Percentiles rank a stretch among this genome's conserved stretches.
phyloP scores from a whole-genome alignment of 1,140 invertebrate genomes.

The Musca domestica region DNA sequence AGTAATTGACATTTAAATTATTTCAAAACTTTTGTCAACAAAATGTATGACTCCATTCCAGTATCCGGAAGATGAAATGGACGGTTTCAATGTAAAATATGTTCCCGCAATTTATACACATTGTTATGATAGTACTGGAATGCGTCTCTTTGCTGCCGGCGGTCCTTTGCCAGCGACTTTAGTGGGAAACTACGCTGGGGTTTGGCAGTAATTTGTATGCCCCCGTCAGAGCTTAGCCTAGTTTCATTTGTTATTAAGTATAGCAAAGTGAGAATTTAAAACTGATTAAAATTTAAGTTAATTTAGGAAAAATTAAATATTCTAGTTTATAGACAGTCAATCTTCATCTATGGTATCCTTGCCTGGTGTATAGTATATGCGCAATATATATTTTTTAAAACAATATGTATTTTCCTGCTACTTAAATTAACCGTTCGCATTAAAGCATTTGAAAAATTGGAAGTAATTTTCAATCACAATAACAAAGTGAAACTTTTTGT shows the following conservation, averaged over 20 bases:
- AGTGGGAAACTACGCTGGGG: constrained; percentile 77
- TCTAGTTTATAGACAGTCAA: too few relatives aligned
- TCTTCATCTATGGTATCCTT: too few relatives aligned
- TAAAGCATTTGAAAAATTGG: too few relatives aligned
- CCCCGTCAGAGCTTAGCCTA: too few relatives aligned
- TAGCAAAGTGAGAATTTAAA: constrained; percentile 8
- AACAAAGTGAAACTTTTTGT: too few relatives aligned
- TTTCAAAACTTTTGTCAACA: not conserved
- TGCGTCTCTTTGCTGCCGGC: constrained; percentile 88
- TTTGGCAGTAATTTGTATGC: constrained; percentile 59
- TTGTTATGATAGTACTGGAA: constrained; percentile 89
- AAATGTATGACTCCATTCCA: constrained; percentile 46
- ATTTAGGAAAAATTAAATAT: constrained; percentile 2
- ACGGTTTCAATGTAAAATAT: constrained; percentile 80
- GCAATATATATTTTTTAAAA: too few relatives aligned
- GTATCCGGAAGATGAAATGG: constrained; percentile 82
- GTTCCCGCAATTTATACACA: constrained; percentile 95
- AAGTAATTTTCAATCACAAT: too few relatives aligned
- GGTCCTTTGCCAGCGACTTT: constrained; percentile 87
- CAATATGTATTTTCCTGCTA: too few relatives aligned
- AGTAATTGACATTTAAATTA: constrained; percentile 36
- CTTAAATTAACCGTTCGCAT: too few relatives aligned
- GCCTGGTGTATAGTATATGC: too few relatives aligned
- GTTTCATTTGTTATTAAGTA: not conserved
- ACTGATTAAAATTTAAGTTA: constrained; percentile 11